Percentiles rank a stretch among this genome's conserved stretches.
Conservation (phyloP, 2,797 vertebrate species). For the Eupleurogrammus muticus region DNA sequence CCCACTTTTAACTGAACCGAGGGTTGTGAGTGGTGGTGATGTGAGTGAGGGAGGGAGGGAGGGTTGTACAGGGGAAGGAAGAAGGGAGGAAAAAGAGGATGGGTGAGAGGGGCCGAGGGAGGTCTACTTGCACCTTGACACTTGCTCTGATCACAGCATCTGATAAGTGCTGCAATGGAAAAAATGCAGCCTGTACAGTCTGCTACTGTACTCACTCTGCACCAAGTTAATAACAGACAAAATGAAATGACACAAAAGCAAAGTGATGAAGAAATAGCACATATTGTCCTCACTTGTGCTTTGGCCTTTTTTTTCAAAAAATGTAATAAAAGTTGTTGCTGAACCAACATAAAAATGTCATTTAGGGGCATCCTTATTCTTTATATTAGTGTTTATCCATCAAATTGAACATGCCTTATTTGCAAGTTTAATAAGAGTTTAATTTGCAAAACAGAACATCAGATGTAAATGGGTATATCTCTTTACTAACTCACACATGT, state of each 20-base stretch:
- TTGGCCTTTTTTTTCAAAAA: not conserved
- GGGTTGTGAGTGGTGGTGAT: constrained; percentile 58
- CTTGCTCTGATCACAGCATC: constrained; percentile 88
- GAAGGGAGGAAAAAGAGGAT: constrained; percentile 78
- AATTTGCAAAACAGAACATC: constrained; percentile 58
- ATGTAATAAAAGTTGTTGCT: constrained; percentile 18
- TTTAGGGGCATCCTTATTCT: constrained; percentile 7
- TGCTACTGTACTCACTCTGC: constrained; percentile 77
- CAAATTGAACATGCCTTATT: constrained; percentile 20
- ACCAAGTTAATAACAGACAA: constrained; percentile 72
- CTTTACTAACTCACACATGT: constrained; percentile 54
- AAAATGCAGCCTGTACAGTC: constrained; percentile 84
- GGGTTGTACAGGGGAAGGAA: constrained; percentile 68
- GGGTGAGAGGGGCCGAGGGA: constrained; percentile 83
- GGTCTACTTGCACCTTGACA: constrained; percentile 85
- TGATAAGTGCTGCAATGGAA: constrained; percentile 92
- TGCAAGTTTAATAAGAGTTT: constrained; percentile 49
- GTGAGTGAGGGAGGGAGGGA: constrained; percentile 11
- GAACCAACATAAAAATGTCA: constrained; percentile 5
- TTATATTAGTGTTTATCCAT: constrained; percentile 21
- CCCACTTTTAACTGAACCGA: constrained; percentile 79
- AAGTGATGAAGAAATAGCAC: constrained; percentile 35
- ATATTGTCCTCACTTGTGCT: constrained; percentile 22
- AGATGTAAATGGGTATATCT: constrained; percentile 62
- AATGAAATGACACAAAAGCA: constrained; percentile 70